A percentile compares a stretch with the other conserved stretches of the same genome.
Conservation (phyloP, 2,797 vertebrate genomes). For the Ptychadena robeensis region DNA sequence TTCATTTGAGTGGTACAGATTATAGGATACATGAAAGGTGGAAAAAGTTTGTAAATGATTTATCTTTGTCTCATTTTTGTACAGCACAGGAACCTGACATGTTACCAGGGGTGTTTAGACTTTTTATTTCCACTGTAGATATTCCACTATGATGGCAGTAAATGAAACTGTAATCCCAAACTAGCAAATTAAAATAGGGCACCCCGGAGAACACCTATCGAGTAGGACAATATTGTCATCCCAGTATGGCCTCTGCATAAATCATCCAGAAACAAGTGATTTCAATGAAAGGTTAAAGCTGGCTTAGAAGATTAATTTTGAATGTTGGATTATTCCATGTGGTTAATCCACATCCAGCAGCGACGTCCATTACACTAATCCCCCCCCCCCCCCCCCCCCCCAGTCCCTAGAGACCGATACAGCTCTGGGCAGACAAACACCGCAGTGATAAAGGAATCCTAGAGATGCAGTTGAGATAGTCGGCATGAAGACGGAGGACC, state of each 20-base stretch:
- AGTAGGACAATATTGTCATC: constrained; percentile 28
- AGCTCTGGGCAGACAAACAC: neutral
- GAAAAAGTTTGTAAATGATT: too few relatives aligned
- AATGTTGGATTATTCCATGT: constrained; percentile 40
- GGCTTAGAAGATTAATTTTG: constrained; percentile 45
- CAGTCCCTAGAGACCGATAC: constrained; percentile 8
- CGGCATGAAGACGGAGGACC: neutral
- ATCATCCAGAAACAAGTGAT: constrained; percentile 20
- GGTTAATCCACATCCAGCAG: constrained; percentile 34
- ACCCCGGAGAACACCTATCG: neutral
- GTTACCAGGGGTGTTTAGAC: too few relatives aligned
- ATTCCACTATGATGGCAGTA: neutral
- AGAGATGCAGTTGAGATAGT: neutral
- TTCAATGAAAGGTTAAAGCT: constrained; percentile 50
- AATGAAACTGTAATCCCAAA: constrained; percentile 14
- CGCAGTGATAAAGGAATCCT: constrained; percentile 1
- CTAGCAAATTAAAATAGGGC: neutral
- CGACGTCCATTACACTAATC: constrained; percentile 40
- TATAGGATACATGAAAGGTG: too few relatives aligned
- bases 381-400: too few relatives aligned
- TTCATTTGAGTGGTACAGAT: too few relatives aligned
- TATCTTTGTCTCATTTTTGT: too few relatives aligned
- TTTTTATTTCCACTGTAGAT: too few relatives aligned
- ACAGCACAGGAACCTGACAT: too few relatives aligned
- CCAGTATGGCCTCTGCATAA: constrained; percentile 1